Evolutionary conservation across 2,113 vertebrate species (phyloP).

Genomic region (Phyllostomus hastatus): DNA sequence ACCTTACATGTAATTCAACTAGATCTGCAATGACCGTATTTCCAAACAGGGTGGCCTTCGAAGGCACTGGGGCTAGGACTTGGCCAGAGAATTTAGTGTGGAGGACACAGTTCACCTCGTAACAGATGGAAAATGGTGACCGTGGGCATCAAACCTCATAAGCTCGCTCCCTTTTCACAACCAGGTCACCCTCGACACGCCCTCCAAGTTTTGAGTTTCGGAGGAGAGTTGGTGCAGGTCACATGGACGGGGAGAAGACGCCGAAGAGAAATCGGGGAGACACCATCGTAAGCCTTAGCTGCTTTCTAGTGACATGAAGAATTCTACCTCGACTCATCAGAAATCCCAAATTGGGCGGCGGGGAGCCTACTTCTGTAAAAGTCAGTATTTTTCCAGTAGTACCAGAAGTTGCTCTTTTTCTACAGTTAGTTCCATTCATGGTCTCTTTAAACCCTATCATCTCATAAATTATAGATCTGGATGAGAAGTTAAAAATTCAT

Average conservation of each 20-base stretch:
- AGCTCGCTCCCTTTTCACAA: not conserved
- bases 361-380: not conserved
- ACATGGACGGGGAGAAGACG: not conserved
- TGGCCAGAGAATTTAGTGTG: not conserved
- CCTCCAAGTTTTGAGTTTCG: not conserved
- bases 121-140: not conserved
- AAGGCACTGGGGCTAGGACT: not conserved
- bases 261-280: not conserved
- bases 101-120: not conserved
- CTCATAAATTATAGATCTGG: not conserved
- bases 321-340: not conserved
- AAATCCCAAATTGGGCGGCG: not conserved
- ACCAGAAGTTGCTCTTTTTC: not conserved
- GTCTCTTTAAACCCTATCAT: not conserved
- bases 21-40: not conserved
- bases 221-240: not conserved
- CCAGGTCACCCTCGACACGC: not conserved
- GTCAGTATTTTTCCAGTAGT: not conserved
- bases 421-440: not conserved
- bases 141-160: not conserved
- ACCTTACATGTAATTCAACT: not conserved
- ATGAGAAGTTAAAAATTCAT: not conserved
- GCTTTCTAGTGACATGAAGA: not conserved
- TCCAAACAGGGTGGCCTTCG: not conserved
- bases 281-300: not conserved